These are phyloP conservation scores for Scaptomyza flava DNA, from an alignment of 2,888 invertebrate species.

Conservation along the genomic window DNA sequence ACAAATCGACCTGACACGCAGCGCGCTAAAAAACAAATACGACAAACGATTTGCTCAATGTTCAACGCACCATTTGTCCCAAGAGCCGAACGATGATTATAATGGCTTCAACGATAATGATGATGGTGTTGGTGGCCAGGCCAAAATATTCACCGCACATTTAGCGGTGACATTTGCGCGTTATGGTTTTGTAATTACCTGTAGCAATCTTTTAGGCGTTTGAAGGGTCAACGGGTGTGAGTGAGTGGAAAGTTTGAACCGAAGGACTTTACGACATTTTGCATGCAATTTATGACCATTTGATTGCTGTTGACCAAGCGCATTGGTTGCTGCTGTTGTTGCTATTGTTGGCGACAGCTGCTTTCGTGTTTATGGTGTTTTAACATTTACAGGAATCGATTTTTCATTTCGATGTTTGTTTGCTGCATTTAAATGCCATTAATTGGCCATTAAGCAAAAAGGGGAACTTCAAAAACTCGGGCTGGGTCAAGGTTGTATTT, in stretches of 20 bases:
- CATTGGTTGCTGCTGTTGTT: neutral
- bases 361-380: conserved; percentile 55
- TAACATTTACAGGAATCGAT: conserved; percentile 40
- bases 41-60: conserved; percentile 52
- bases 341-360: conserved; percentile 15
- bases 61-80: conserved; percentile 47
- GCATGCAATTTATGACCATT: conserved; percentile 54
- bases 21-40: conserved; percentile 40
- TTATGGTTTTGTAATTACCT: conserved; percentile 75
- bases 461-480: neutral
- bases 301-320: conserved; percentile 60
- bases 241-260: conserved; percentile 1
- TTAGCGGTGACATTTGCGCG: conserved; percentile 71
- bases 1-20: conserved; percentile 54
- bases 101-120: conserved; percentile 6
- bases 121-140: conserved; percentile 13
- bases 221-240: neutral
- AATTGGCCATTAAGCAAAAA: conserved; percentile 53
- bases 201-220: conserved; percentile 38
- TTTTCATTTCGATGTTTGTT: conserved; percentile 1
- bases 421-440: conserved; percentile 47
- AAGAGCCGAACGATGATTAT: conserved; percentile 11
- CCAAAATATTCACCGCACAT: conserved; percentile 61
- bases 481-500: conserved; percentile 33
- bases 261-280: conserved; percentile 48